Percentiles rank a stretch among this genome's conserved stretches.
Conservation (phyloP, 2,113 vertebrate genomes). For the Crotalus tigris region DNA sequence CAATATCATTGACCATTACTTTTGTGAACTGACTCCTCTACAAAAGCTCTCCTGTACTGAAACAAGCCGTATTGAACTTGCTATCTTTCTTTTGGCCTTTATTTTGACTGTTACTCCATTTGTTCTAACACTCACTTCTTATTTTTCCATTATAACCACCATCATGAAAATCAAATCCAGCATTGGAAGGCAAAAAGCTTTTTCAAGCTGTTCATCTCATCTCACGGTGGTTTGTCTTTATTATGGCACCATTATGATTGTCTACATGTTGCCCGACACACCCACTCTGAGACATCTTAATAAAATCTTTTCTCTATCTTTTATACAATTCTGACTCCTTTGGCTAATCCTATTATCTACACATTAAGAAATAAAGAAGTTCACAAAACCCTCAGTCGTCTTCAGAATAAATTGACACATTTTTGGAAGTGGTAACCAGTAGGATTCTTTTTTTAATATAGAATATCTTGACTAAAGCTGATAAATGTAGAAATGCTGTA, state of each 20-base stretch:
- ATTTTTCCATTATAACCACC: background rate
- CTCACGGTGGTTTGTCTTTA: background rate
- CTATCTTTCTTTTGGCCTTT: background rate
- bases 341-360: background rate
- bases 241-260: conserved; percentile 9
- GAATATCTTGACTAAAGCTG: background rate
- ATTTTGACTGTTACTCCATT: background rate
- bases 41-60: background rate
- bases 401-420: background rate
- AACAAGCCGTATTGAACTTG: background rate
- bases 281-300: background rate
- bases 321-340: background rate
- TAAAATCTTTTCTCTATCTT: conserved; percentile 8
- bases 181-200: background rate
- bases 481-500: background rate
- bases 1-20: background rate
- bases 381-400: background rate
- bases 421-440: background rate
- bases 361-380: background rate
- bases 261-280: background rate
- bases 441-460: background rate
- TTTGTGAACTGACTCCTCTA: background rate
- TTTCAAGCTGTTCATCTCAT: conserved; percentile 8
- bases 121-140: background rate
- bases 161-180: background rate